A percentile compares a stretch with the other conserved stretches of the same genome.
phyloP scores from a whole-genome alignment of 2,888 invertebrate species.

The Acronicta alni region DNA sequence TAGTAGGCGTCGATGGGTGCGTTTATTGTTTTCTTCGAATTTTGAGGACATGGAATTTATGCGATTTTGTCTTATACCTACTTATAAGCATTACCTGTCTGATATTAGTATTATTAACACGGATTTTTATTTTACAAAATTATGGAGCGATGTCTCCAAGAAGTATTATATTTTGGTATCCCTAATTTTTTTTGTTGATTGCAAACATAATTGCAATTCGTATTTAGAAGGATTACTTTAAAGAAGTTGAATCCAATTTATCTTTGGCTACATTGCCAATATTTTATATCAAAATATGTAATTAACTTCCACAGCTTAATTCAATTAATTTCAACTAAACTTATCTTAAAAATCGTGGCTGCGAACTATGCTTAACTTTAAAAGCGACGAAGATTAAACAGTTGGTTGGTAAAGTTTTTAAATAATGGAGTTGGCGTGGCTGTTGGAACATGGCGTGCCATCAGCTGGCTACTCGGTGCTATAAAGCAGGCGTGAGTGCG shows the following conservation, averaged over 20 bases:
- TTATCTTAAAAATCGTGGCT: slow-evolving; percentile 22
- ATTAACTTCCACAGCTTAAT: neutral
- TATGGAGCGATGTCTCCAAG: slow-evolving; percentile 6
- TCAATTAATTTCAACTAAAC: slow-evolving; percentile 16
- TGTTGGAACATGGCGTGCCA: slow-evolving; percentile 50
- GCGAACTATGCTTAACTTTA: slow-evolving; percentile 42
- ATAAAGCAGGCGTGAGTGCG: slow-evolving; percentile 70
- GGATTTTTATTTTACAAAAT: slow-evolving; percentile 30
- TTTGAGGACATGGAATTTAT: slow-evolving; percentile 65
- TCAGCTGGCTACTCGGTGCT: slow-evolving; percentile 64
- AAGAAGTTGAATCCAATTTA: neutral
- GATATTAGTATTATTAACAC: slow-evolving; percentile 40
- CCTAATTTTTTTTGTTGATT: slow-evolving; percentile 10
- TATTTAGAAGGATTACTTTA: neutral
- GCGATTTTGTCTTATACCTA: slow-evolving; percentile 53
- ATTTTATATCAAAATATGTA: slow-evolving; percentile 20
- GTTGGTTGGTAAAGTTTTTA: slow-evolving; percentile 59
- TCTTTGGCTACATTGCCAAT: too few species aligned
- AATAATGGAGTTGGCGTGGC: slow-evolving; percentile 56
- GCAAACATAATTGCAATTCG: neutral
- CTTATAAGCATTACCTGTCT: slow-evolving; percentile 39
- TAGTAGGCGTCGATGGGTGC: slow-evolving; percentile 82
- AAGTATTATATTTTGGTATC: neutral
- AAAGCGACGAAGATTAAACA: slow-evolving; percentile 55
- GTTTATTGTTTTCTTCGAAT: slow-evolving; percentile 78